phyloP scores from a whole-genome alignment of 1,140 invertebrate species.

The Pristionchus pacificus region DNA sequence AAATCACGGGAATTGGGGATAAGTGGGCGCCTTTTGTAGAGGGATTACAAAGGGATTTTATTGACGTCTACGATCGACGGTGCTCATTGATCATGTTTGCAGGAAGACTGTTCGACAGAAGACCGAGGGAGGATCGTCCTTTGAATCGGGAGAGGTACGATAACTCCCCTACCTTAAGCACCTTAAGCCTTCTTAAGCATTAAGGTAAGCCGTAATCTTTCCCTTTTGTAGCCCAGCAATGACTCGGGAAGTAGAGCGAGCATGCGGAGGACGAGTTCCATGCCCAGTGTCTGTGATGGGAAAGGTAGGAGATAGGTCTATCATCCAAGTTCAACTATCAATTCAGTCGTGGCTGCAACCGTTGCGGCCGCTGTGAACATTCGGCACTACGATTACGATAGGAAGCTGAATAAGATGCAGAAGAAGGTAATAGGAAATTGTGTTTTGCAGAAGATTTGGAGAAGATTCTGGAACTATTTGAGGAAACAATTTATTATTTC shows the following conservation, averaged over 20 bases:
- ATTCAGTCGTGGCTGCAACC: background rate
- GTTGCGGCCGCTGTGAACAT: constrained; percentile 5
- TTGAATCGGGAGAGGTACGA: no score
- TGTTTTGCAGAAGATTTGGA: no score
- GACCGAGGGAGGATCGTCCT: constrained; percentile 21
- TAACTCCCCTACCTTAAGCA: no score
- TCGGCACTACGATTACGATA: constrained; percentile 53
- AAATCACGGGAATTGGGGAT: no score
- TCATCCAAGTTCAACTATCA: background rate
- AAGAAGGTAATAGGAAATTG: constrained; percentile 39
- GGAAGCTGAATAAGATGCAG: constrained; percentile 52
- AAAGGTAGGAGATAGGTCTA: background rate
- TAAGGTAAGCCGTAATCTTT: no score
- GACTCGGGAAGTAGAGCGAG: no score
- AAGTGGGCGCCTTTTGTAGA: no score
- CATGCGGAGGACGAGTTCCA: constrained; percentile 22
- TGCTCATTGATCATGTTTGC: background rate
- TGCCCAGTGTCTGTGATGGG: constrained; percentile 28
- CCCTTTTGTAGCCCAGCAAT: no score
- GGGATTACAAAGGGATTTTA: no score
- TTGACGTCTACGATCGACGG: background rate
- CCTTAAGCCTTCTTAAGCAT: no score
- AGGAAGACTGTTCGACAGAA: constrained; percentile 19
- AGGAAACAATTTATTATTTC: background rate
- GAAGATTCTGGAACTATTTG: background rate